These are phyloP conservation scores for Neolamprologus toae DNA, from an alignment of 2,113 vertebrate species.

Conservation along the genomic window DNA sequence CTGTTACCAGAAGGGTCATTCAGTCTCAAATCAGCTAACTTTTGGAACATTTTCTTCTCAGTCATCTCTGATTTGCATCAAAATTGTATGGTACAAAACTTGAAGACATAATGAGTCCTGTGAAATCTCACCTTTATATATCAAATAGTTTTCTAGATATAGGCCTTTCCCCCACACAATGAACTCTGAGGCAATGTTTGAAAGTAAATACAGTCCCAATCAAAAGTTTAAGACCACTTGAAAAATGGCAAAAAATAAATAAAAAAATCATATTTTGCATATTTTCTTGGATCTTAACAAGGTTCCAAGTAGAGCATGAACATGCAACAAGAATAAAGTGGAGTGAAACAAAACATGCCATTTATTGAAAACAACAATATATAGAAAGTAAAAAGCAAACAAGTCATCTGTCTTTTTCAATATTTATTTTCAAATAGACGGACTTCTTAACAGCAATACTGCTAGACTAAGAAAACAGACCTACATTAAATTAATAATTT, in stretches of 20 bases:
- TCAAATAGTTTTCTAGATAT: background rate
- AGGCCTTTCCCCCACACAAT: background rate
- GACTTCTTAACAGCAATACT: background rate
- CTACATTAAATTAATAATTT: background rate
- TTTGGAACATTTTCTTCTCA: background rate
- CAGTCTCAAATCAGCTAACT: background rate
- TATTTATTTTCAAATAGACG: background rate
- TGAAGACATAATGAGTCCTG: background rate
- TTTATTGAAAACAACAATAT: background rate
- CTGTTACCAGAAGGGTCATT: background rate
- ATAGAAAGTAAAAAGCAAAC: background rate
- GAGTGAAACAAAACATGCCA: background rate
- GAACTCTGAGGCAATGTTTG: background rate
- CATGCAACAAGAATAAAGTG: background rate
- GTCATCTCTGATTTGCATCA: background rate
- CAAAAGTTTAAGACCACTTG: background rate
- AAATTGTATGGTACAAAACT: background rate
- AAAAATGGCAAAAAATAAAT: background rate
- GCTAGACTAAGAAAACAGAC: background rate
- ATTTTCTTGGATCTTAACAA: background rate
- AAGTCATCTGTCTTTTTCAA: background rate
- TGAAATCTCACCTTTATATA: background rate
- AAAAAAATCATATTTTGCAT: background rate
- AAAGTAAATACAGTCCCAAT: background rate
- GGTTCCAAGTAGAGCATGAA: background rate